Conservation (phyloP, 2,113 vertebrate species). For the Limnothrissa miodon region DNA sequence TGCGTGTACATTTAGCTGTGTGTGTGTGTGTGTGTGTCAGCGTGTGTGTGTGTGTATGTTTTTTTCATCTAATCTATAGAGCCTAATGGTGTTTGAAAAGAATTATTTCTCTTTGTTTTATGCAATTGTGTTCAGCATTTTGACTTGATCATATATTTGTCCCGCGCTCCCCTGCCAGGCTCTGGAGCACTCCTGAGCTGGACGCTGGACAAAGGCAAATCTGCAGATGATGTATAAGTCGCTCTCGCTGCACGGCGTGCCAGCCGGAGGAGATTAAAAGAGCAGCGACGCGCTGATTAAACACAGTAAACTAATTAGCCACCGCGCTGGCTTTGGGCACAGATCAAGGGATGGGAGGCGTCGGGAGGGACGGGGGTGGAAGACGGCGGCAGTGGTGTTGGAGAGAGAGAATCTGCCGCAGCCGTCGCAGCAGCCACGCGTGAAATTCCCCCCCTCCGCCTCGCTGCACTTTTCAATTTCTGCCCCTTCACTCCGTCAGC, state of each 20-base stretch:
- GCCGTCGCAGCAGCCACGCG: background rate
- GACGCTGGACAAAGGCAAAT: constrained; percentile 46
- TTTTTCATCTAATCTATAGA: background rate
- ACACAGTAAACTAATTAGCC: constrained; percentile 84
- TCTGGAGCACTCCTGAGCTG: background rate
- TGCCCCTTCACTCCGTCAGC: constrained; percentile 6
- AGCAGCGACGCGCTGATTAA: constrained; percentile 78
- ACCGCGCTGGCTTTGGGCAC: constrained; percentile 76
- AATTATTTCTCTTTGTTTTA: background rate
- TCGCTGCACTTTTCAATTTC: constrained; percentile 4
- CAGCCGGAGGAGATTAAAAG: constrained; percentile 79
- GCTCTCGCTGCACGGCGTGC: constrained; percentile 65
- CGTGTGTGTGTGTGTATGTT: no score
- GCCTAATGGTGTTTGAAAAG: background rate
- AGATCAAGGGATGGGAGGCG: constrained; percentile 74
- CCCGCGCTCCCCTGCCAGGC: background rate
- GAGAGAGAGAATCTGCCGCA: background rate
- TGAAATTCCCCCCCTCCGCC: background rate
- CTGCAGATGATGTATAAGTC: constrained; percentile 74
- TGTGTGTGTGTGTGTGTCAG: background rate
- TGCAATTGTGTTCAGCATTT: background rate
- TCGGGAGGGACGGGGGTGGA: background rate
- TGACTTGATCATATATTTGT: background rate
- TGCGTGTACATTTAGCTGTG: background rate
- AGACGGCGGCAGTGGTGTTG: background rate